Conservation (phyloP, 2,888 invertebrate genomes). For the Rosalia funebris region DNA sequence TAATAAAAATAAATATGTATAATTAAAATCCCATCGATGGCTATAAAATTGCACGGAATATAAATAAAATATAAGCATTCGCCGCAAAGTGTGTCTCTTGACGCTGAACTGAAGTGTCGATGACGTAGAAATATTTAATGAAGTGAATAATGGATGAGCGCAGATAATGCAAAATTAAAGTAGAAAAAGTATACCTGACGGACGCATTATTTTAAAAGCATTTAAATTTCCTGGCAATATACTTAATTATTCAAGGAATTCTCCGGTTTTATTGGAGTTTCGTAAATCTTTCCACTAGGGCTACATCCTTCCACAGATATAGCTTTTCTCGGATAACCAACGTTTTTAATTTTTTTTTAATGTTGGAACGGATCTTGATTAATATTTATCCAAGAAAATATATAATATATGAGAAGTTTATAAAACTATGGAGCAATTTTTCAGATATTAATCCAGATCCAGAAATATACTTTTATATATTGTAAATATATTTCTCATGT, state of each 20-base stretch:
- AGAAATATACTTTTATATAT: too few species aligned
- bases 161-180: constrained; percentile 20
- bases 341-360: too few species aligned
- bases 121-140: constrained; percentile 21
- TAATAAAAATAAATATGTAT: background rate
- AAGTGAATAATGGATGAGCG: constrained; percentile 21
- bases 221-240: constrained; percentile 31
- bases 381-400: too few species aligned
- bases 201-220: constrained; percentile 34
- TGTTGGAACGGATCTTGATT: too few species aligned
- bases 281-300: background rate
- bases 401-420: too few species aligned
- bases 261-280: background rate
- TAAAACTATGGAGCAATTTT: too few species aligned
- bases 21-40: constrained; percentile 1
- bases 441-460: too few species aligned
- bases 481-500: too few species aligned
- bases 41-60: background rate
- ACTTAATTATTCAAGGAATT: constrained; percentile 27
- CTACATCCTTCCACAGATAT: too few species aligned
- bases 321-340: too few species aligned
- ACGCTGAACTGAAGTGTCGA: constrained; percentile 2
- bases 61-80: constrained; percentile 5
- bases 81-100: background rate
- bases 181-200: constrained; percentile 24